These are phyloP conservation scores for Calephelis nemesis DNA, from an alignment of 1,140 invertebrate species.

Conservation along the genomic window DNA sequence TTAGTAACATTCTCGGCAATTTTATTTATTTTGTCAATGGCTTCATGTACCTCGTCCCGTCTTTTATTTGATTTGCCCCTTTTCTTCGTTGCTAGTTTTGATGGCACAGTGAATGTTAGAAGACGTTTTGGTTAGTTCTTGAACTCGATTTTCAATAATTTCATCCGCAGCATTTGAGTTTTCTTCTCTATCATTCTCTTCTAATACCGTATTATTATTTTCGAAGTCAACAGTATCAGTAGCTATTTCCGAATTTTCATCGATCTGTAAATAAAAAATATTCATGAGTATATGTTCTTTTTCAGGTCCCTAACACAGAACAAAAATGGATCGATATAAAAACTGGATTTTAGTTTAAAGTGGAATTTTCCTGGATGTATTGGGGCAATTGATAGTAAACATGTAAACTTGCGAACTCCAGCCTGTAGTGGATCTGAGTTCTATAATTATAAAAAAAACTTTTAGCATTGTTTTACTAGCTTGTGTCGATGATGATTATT, in stretches of 20 bases:
- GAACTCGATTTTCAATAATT: too few relatives aligned
- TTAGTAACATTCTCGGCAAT: slow-evolving; percentile 21
- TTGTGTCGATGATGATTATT: slow-evolving; percentile 23
- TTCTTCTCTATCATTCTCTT: slow-evolving; percentile 7
- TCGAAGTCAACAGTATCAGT: not conserved
- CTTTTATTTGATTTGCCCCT: slow-evolving; percentile 17
- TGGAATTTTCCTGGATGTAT: slow-evolving; percentile 18
- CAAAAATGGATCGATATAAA: too few relatives aligned
- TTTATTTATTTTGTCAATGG: slow-evolving; percentile 23
- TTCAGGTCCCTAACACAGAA: too few relatives aligned
- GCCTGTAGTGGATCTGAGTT: not conserved
- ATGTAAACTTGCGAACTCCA: not conserved
- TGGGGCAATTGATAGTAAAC: not conserved
- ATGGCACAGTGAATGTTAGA: slow-evolving; percentile 8
- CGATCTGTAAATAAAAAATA: slow-evolving; percentile 14
- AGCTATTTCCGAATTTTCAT: slow-evolving; percentile 12
- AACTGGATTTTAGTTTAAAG: not conserved
- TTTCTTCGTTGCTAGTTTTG: slow-evolving; percentile 8
- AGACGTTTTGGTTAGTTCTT: too few relatives aligned
- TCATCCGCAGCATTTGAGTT: not conserved
- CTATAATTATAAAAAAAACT: not conserved
- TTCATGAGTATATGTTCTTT: not conserved
- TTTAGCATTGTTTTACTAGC: slow-evolving; percentile 14
- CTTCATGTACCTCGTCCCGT: slow-evolving; percentile 12
- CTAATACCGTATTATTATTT: slow-evolving; percentile 6